Evolutionary conservation across 2,113 vertebrate species (phyloP).

Genomic region (Henicopernis longicauda): DNA sequence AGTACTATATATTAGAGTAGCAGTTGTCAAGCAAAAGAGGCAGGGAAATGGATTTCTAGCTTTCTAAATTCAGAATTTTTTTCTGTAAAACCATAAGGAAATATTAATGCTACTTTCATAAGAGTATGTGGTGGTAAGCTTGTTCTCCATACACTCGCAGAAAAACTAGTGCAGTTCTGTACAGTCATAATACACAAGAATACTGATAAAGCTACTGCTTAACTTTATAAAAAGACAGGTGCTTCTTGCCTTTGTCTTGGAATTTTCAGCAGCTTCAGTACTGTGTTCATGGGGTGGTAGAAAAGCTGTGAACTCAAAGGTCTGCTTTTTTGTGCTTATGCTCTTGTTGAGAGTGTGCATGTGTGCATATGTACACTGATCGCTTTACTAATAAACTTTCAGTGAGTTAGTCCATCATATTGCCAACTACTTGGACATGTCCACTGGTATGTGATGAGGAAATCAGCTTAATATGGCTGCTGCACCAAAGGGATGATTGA

Average conservation of each 20-base stretch:
- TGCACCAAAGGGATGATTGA: neutral
- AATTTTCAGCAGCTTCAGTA: neutral
- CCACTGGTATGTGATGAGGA: neutral
- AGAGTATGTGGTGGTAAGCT: neutral
- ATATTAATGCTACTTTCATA: neutral
- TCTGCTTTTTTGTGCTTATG: neutral
- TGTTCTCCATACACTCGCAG: neutral
- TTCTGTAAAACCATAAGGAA: neutral
- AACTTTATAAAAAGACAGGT: neutral
- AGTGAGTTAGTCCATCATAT: accelerated
- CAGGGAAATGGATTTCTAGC: neutral
- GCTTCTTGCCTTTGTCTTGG: neutral
- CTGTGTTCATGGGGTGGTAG: neutral
- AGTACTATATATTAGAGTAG: neutral
- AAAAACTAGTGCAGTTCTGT: neutral
- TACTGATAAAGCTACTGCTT: neutral
- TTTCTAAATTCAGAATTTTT: neutral
- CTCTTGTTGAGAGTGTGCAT: neutral
- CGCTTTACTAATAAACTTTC: neutral
- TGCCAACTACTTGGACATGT: neutral
- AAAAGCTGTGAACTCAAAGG: neutral
- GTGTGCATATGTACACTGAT: neutral
- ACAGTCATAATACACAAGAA: neutral
- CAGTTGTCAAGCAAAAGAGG: neutral
- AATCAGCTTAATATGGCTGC: neutral